These are phyloP conservation scores for Montipora sp. DNA, from an alignment of 64 coral and sea anemone species.

Conservation along the genomic window DNA sequence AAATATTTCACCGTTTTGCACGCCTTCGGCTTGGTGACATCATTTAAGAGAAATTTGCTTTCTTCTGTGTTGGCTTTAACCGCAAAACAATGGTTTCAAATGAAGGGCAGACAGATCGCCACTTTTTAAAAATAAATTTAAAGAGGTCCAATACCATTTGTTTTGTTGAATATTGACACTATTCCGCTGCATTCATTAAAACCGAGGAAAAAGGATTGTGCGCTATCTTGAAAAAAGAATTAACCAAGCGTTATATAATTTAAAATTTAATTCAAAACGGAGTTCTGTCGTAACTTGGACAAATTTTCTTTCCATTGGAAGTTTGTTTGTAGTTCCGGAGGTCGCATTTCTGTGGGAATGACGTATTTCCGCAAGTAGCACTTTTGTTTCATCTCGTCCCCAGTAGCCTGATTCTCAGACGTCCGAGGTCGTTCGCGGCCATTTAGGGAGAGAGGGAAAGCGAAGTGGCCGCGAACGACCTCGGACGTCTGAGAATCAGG, in stretches of 20 bases:
- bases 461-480: too few relatives aligned
- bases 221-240: neutral
- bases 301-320: too few relatives aligned
- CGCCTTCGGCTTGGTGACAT: neutral
- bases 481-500: too few relatives aligned
- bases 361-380: too few relatives aligned
- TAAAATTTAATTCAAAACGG: too few relatives aligned
- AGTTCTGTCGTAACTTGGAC: too few relatives aligned
- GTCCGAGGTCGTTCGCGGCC: too few relatives aligned
- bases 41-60: neutral
- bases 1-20: neutral
- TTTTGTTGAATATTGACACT: conserved; percentile 2
- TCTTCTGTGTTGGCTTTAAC: neutral
- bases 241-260: neutral
- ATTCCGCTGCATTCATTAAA: neutral
- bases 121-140: neutral
- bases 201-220: neutral
- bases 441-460: too few relatives aligned
- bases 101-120: neutral
- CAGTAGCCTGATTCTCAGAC: too few relatives aligned
- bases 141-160: conserved; percentile 25
- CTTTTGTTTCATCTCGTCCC: too few relatives aligned
- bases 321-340: too few relatives aligned
- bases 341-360: too few relatives aligned
- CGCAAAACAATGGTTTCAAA: neutral